Conservation (phyloP, 2,113 vertebrate genomes). For the Chlorodrepanis virens region DNA sequence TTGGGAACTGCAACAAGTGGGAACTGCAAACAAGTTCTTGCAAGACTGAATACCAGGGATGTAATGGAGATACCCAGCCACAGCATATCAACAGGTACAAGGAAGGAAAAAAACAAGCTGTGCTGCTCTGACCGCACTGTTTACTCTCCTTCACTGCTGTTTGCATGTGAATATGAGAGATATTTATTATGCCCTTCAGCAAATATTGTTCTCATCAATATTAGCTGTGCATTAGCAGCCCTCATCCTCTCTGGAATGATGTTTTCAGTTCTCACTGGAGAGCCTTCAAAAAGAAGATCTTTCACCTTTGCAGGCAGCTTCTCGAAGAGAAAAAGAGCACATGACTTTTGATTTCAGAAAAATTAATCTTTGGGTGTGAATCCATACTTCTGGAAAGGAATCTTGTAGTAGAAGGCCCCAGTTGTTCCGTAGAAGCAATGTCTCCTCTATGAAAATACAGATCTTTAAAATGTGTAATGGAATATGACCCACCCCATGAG, state of each 20-base stretch:
- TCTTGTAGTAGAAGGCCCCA: not conserved
- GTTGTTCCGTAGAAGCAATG: not conserved
- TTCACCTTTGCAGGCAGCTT: slow-evolving; percentile 20
- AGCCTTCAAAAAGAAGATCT: not conserved
- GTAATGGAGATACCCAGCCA: not conserved
- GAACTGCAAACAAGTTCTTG: not conserved
- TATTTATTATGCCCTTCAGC: slow-evolving; percentile 8
- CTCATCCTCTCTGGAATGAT: not conserved
- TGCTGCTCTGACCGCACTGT: not conserved
- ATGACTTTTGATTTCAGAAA: not conserved
- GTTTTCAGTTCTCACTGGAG: slow-evolving; percentile 26
- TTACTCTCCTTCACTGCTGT: not conserved
- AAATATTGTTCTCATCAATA: slow-evolving; percentile 22
- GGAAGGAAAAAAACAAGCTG: not conserved
- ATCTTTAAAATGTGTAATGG: not conserved
- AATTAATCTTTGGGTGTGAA: not conserved
- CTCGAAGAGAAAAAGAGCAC: not conserved
- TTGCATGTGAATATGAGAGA: slow-evolving; percentile 1
- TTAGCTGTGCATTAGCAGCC: slow-evolving; percentile 16
- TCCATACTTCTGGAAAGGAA: not conserved
- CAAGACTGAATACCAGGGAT: not conserved
- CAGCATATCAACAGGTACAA: not conserved
- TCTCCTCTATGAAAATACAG: not conserved
- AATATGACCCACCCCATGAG: accelerated
- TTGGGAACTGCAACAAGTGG: not conserved